Evolutionary conservation across 2,797 vertebrate genomes (phyloP).

Genomic region (Astyanax mexicanus): DNA sequence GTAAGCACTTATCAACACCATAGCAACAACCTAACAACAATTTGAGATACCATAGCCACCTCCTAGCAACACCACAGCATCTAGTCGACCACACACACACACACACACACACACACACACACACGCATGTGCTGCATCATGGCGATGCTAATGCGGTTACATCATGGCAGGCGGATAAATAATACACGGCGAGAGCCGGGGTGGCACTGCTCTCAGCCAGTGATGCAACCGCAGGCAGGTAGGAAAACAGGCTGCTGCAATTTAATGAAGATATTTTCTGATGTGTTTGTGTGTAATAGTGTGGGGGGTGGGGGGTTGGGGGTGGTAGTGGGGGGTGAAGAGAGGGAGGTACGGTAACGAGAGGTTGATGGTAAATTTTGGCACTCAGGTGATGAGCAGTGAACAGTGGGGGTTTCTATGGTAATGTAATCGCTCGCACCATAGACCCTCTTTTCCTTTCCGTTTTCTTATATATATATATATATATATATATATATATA

Average conservation of each 20-base stretch:
- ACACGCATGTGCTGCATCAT: not conserved
- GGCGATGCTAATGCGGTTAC: not conserved
- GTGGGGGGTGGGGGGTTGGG: not conserved
- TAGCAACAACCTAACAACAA: no score
- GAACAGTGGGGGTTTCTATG: constrained; percentile 68
- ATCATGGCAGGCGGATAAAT: constrained; percentile 31
- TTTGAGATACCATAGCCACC: no score
- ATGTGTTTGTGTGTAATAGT: not conserved
- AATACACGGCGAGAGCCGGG: not conserved
- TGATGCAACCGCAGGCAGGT: constrained; percentile 5
- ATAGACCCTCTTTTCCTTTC: constrained; percentile 63
- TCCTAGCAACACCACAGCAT: no score
- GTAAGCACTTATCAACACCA: no score
- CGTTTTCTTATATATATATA: no score
- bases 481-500: no score
- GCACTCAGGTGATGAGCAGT: constrained; percentile 26
- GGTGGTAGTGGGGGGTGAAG: not conserved
- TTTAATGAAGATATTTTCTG: not conserved
- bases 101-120: not conserved
- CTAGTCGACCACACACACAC: no score
- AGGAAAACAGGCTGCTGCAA: constrained; percentile 10
- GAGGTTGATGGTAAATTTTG: constrained; percentile 50
- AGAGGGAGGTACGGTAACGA: constrained; percentile 39
- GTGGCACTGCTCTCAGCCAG: not conserved
- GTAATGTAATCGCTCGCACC: constrained; percentile 76